Evolutionary conservation across 2,888 invertebrate species (phyloP), one percentile per base, ranked within the genome.

Genomic region (Apodemia duryi): DNA sequence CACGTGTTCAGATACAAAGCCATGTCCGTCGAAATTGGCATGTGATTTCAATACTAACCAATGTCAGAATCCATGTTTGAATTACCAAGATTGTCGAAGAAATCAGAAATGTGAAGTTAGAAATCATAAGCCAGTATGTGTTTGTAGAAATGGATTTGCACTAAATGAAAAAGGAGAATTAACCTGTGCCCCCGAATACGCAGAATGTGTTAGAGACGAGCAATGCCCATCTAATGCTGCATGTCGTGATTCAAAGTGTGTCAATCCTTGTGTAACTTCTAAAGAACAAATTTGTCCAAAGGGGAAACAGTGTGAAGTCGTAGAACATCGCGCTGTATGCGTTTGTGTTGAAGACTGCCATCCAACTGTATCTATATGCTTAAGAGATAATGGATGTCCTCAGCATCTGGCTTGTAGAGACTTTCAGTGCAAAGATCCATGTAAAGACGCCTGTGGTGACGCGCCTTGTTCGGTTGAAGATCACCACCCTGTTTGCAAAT

Each of bases 401-500:
- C 92, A 94, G 73, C 95, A 96, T 79, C 93, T 96, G 88, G 96
- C 97, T 74, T 98, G 98, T 91, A 94, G 95, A 85, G 96, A 96
- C 86, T 97, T 96, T 88, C 95, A 96, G 92, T 98, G 98, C 88
- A 95, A 97, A 92, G 96, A 98, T 92, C 98, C 98, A 74, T 98
- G 98, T 92, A 94, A 94, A 85, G 95, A 95, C 82, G 95, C 96
- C 81, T 96, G 95, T 88, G 97, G 97, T 91, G 96, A 96, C 79
- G 95, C 97, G 75, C 97, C 98, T 79, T 98, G 98, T 93, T 96
- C 95, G 92, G 97, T 97, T 79, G 97, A 97, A 94, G 97, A 97
- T 91, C 98, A 98, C 93, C 97, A 96, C 93, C 96, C 98, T 77
- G 95, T 96, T 90, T 98, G 98, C 96, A 97, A 97, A 95, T 97